A percentile compares a stretch with the other conserved stretches of the same genome.
Evolutionary conservation across 2,888 invertebrate species (phyloP).

Genomic region (Oligia latruncula): DNA sequence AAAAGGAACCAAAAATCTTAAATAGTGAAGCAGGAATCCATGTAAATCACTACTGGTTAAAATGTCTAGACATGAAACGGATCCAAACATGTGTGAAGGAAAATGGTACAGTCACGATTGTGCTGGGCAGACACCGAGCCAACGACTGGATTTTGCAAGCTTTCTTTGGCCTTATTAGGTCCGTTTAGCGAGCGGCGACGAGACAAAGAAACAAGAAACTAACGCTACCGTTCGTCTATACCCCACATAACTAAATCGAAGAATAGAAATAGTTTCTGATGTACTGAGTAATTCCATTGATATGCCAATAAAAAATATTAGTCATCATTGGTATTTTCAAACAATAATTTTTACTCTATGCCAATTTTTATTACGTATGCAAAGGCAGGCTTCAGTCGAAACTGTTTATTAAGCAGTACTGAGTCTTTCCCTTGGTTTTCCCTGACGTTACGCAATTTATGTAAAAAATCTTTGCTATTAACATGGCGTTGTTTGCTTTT

Average conservation of each 20-base stretch:
- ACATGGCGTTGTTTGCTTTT: slow-evolving; percentile 4
- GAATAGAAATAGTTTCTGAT: slow-evolving; percentile 36
- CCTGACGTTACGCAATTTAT: neutral
- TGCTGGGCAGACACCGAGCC: slow-evolving; percentile 13
- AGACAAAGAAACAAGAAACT: slow-evolving; percentile 19
- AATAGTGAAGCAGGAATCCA: too few species aligned
- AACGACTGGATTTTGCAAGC: slow-evolving; percentile 42
- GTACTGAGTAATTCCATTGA: slow-evolving; percentile 28
- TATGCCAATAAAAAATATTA: slow-evolving; percentile 9
- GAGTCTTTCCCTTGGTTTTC: slow-evolving; percentile 35
- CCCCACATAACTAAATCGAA: neutral
- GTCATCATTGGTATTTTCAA: slow-evolving; percentile 40
- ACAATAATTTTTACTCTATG: slow-evolving; percentile 29
- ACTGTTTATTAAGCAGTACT: slow-evolving; percentile 7
- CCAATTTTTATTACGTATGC: slow-evolving; percentile 38
- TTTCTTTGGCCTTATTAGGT: slow-evolving; percentile 51
- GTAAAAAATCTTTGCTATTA: neutral
- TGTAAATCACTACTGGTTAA: neutral
- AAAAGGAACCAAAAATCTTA: neutral
- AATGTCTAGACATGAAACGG: slow-evolving; percentile 5
- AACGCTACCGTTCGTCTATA: slow-evolving; percentile 12
- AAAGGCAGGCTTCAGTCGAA: neutral
- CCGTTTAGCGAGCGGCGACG: slow-evolving; percentile 14
- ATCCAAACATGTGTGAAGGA: slow-evolving; percentile 16
- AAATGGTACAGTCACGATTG: slow-evolving; percentile 14